Evolutionary conservation across 1,140 invertebrate genomes (phyloP), one percentile per base, ranked within the genome.

Genomic region (Pseudomyrmex dendroicus): DNA sequence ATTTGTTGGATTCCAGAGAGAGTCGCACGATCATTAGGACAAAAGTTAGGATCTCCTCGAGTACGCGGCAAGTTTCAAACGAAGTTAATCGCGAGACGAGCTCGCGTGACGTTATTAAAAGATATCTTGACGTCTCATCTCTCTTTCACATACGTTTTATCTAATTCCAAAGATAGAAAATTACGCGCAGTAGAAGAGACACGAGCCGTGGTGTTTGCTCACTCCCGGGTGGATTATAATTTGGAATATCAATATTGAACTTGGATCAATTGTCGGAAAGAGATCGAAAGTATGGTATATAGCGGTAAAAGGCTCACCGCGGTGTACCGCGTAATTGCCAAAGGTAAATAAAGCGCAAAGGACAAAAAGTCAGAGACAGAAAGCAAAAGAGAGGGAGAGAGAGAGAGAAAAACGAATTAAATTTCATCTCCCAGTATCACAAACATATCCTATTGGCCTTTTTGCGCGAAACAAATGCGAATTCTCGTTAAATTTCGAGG

Each of bases 231-330:
- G 15, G 7, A 78, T 48, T 46, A 10, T 78, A 80, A 80, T 25
- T 80, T 59, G 12, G n/a, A 70, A 48, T 66, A 66, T 77, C 62
- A 67, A 77, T 77, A 68, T 78, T 48, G 76, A 46, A 68, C 15
- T 70, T 46, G 64, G 3, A 70, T 57, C 44, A 78, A 59, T 59
- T 12, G 48, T 68, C 64, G 54, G 13, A 48, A 22, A 78, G 35
- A 70, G 15, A 48, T 59, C 52, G 54, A 46, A 57, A 35, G 35
- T 35, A 9, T 25, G 10, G 1, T 48, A 35, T 35, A 35, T 67
- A 46, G 22, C 73, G 35, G 35, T 35, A 35, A 17, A 46, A 67
- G 22, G 35, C 2, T 63, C 12, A 48, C 50, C 22, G 8, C 52
- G 9, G n/a, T 57, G 1, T 54, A 12, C 17, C 56, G 17, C 22